These are phyloP conservation scores for Chrysolina haemoptera DNA, from an alignment of 2,888 invertebrate genomes.

Conservation along the genomic window DNA sequence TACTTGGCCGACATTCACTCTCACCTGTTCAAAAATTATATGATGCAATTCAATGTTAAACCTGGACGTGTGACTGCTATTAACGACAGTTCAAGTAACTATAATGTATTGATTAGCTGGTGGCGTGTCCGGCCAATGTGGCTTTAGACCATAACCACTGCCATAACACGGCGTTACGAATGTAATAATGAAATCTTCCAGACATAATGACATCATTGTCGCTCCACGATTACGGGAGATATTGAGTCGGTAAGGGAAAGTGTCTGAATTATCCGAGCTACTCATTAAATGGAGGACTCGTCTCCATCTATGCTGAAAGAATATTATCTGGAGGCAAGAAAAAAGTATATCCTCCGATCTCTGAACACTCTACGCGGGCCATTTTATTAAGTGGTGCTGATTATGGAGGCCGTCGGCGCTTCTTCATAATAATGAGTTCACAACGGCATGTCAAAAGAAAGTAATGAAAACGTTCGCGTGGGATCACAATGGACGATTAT, in stretches of 20 bases:
- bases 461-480: no score
- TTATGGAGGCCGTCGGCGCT: constrained; percentile 1
- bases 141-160: background rate
- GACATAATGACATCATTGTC: background rate
- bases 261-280: background rate
- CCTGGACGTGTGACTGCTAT: background rate
- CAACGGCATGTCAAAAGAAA: background rate
- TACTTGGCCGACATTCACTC: no score
- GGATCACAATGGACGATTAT: no score
- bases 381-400: constrained; percentile 16
- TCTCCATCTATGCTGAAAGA: background rate
- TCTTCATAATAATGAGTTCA: constrained; percentile 15
- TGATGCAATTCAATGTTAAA: background rate
- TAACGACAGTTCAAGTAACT: background rate
- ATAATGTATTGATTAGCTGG: background rate
- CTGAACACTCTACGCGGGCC: background rate
- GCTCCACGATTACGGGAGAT: background rate
- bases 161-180: background rate
- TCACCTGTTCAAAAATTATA: background rate
- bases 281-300: background rate
- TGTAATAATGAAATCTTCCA: background rate
- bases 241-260: background rate
- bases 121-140: background rate
- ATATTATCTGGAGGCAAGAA: background rate
- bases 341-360: background rate